Evolutionary conservation across 2,888 invertebrate species (phyloP), one percentile per base, ranked within the genome.

Genomic region (Luperina nickerlii): DNA sequence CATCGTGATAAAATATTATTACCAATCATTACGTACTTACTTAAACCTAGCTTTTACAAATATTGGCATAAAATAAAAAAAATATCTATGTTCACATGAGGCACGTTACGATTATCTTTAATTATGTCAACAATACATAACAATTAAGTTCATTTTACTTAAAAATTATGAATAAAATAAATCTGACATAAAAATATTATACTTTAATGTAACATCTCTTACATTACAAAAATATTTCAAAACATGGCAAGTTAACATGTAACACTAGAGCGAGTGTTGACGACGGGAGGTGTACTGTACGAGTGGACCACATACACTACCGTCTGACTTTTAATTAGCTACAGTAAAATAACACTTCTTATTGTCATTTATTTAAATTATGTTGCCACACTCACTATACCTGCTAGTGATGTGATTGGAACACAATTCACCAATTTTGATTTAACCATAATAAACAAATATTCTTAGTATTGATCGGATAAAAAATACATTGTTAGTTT

Each of bases 31-130:
- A 90, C 90, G 89, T 90, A 87, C 89, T 87, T 90, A 86, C 89
- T 89, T 90, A 90, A 83, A 85, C 76, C 90, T 91, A 90, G 78
- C 78, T 89, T 88, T 87, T 89, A 90, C 87, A 89, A 90, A 90
- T 92, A 94, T 93, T 92, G 93, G 92, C 93, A 93, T 94, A 92
- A 91, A 90, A 92, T 91, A 90, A 92, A 90, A 83, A 90, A 92
- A 89, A 91, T 92, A 91, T 93, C 89, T 92, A 90, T 91, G 91
- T 88, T 90, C 87, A 87, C 78, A 89, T 91, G 91, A 94, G 93
- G 93, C 93, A 93, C 93, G 85, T 90, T 90, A 87, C 90, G 89
- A 87, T 91, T 90, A 88, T 89, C 81, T 88, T 86, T 88, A 82
- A 88, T 90, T 90, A 91, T 89, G 90, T 88, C 90, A 91, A 89